Base-by-base conservation (phyloP, 2,113 vertebrate genomes). In the Poeciliopsis occidentalis region DNA sequence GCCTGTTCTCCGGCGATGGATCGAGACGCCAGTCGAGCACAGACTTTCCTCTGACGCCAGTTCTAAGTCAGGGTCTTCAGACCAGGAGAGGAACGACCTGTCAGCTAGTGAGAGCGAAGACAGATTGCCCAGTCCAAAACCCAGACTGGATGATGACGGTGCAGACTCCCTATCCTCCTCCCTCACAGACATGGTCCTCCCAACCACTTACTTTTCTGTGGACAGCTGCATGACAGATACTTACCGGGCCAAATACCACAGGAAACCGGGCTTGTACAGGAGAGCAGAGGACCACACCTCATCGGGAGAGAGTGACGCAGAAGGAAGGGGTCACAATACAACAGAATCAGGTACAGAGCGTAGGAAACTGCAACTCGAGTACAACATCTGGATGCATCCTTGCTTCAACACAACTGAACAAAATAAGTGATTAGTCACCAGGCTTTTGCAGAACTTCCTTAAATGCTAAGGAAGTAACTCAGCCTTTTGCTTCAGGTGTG, bases 191-290 rank as follows among this genome's bases (percentile, higher is more conserved):
- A 82, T 83, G 8, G 78, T 92, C 70, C 92, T 95, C 8, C 94
- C 96, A 26, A 99, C 96, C 0, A 99, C 97, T 7, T 99, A 98
- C 73, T 99, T 99, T 82, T 97, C 97, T 0, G 98, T 99, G 62
- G 98, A 99, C 67, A 94, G 91, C 83, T 99, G 98, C 87, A 99
- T 99, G 98, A 99, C 97, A 1, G 98, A 99, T 90, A 98, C 96
- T 0, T 99, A 99, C 75, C 95, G 97, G 84, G 77, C 96, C 76
- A 98, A 98, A 83, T 98, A 98, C 85, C 96, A 98, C 57, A 96
- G 96, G 81, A 95, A 92, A 88, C 93, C 96, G 30, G 95, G 88
- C 67, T 86, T 95, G 47, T 90, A 92, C 82, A 69, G 75, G 89
- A 91, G 84, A 87, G 93, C 93, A 0, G 93, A 93, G 69, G 95